A percentile compares a stretch with the other conserved stretches of the same genome.
These are phyloP conservation scores for Elegia similella DNA, from an alignment of 2,888 invertebrate genomes.

Conservation along the genomic window DNA sequence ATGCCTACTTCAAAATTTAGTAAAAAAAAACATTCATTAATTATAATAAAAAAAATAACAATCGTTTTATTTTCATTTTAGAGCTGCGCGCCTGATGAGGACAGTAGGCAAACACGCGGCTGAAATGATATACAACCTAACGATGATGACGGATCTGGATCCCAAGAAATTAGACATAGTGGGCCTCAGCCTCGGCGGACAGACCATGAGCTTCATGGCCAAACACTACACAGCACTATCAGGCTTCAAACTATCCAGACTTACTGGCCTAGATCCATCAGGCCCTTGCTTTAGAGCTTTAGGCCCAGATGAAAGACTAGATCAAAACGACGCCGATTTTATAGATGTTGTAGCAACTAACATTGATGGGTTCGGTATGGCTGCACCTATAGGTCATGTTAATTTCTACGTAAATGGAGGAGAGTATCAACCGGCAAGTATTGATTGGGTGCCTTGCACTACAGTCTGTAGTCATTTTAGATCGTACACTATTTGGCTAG, in stretches of 20 bases:
- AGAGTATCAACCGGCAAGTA: slow-evolving; percentile 34
- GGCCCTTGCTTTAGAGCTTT: slow-evolving; percentile 35
- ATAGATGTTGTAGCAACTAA: slow-evolving; percentile 34
- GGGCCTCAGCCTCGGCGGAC: slow-evolving; percentile 34
- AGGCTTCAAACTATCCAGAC: slow-evolving; percentile 30
- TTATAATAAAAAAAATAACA: too few species aligned
- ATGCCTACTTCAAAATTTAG: too few species aligned
- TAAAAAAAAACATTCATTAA: too few species aligned
- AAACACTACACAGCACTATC: slow-evolving; percentile 31
- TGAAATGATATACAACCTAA: slow-evolving; percentile 32
- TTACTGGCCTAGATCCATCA: slow-evolving; percentile 33
- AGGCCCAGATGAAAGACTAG: slow-evolving; percentile 32
- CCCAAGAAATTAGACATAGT: slow-evolving; percentile 31
- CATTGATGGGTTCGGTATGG: slow-evolving; percentile 32
- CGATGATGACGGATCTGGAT: slow-evolving; percentile 25
- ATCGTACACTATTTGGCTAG: slow-evolving; percentile 34
- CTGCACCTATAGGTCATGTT: slow-evolving; percentile 29
- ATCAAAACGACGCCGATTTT: slow-evolving; percentile 33
- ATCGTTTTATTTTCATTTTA: slow-evolving; percentile 14
- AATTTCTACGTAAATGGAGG: slow-evolving; percentile 25
- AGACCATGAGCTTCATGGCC: slow-evolving; percentile 32
- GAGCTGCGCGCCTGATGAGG: slow-evolving; percentile 26
- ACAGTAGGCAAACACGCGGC: slow-evolving; percentile 30
- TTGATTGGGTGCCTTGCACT: slow-evolving; percentile 34
- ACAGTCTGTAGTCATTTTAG: slow-evolving; percentile 38